A percentile compares a stretch with the other conserved stretches of the same genome.
Conservation (phyloP, 2,113 vertebrate genomes). For the Chlorocebus sabaeus region DNA sequence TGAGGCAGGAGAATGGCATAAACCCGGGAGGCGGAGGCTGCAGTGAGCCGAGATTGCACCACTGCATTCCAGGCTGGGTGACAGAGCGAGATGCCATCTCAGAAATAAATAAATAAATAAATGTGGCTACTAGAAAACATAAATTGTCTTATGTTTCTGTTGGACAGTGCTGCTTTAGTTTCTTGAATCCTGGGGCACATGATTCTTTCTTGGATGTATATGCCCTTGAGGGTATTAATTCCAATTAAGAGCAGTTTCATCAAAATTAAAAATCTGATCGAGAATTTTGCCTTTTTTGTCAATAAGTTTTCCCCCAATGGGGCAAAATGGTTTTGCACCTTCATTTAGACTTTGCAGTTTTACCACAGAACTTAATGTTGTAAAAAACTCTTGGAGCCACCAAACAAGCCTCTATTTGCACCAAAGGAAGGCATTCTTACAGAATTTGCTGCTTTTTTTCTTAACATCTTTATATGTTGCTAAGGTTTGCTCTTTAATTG, state of each 20-base stretch:
- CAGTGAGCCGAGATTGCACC: no score
- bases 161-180: neutral
- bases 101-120: neutral
- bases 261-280: slow-evolving; percentile 21
- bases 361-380: neutral
- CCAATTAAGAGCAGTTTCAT: slow-evolving; percentile 28
- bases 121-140: neutral
- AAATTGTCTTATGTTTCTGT: neutral
- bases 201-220: neutral
- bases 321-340: slow-evolving; percentile 27
- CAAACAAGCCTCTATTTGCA: neutral
- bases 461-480: neutral
- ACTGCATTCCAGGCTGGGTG: no score
- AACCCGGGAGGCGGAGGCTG: no score
- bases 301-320: neutral
- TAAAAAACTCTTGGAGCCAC: neutral
- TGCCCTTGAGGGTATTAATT: neutral
- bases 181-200: neutral
- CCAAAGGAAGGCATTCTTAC: neutral
- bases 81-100: no score
- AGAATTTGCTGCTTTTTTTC: neutral
- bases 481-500: neutral
- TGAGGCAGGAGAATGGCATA: no score
- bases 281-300: neutral
- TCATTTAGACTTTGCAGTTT: slow-evolving; percentile 24